These are phyloP conservation scores for Tinea trinotella DNA, from an alignment of 2,888 invertebrate genomes.

Conservation along the genomic window DNA sequence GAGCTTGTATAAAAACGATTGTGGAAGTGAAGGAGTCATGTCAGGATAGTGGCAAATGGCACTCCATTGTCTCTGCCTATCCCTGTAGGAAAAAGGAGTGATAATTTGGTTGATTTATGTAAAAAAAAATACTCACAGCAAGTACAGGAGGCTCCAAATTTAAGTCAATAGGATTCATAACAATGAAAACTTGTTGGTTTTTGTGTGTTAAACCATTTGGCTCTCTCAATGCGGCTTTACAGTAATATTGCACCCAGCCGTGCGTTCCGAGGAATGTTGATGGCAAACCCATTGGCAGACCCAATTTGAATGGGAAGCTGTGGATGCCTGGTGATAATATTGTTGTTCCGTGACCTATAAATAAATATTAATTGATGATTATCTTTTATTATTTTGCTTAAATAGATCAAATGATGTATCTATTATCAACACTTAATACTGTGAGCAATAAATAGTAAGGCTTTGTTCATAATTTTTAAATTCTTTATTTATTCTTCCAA, in stretches of 20 bases:
- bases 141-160: constrained; percentile 91
- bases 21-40: too few species aligned
- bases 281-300: constrained; percentile 89
- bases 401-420: constrained; percentile 15
- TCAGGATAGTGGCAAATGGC: too few species aligned
- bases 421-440: too few species aligned
- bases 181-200: constrained; percentile 97
- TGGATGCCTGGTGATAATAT: constrained; percentile 93
- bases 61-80: too few species aligned
- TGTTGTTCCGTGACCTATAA: constrained; percentile 86
- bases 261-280: constrained; percentile 95
- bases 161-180: constrained; percentile 95
- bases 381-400: constrained; percentile 18
- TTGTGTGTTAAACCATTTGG: constrained; percentile 92
- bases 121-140: constrained; percentile 89
- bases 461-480: too few species aligned
- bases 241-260: constrained; percentile 96
- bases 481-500: too few species aligned
- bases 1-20: too few species aligned
- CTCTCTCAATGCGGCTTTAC: constrained; percentile 90
- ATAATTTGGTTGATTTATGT: too few species aligned
- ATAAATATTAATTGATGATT: constrained; percentile 23
- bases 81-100: too few species aligned
- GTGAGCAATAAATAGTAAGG: too few species aligned
- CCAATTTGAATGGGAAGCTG: constrained; percentile 94